Conservation (phyloP, 2,113 vertebrate species). For the Hoplias malabaricus region DNA sequence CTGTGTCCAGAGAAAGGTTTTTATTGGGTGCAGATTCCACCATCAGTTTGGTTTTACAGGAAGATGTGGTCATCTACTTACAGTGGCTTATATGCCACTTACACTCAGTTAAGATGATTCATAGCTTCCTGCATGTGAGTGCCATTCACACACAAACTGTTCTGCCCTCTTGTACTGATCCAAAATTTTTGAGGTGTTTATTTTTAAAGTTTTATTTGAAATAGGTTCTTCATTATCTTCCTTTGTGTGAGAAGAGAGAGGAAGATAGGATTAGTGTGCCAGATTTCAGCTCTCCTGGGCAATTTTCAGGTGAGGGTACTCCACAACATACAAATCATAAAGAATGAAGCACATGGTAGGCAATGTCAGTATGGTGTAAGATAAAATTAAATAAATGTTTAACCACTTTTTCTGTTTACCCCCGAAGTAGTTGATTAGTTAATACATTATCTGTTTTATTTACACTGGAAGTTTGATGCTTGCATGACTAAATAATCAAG, state of each 20-base stretch:
- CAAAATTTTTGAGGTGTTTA: background rate
- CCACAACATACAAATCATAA: background rate
- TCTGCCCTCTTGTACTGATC: background rate
- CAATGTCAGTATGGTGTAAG: background rate
- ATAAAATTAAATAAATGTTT: background rate
- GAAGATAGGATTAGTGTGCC: conserved; percentile 29
- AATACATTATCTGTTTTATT: too few species aligned
- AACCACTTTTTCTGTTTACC: too few species aligned
- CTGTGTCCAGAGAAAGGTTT: conserved; percentile 65
- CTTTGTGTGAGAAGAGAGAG: conserved; percentile 61
- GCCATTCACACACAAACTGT: background rate
- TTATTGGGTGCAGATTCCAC: conserved; percentile 63
- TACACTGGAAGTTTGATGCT: too few species aligned
- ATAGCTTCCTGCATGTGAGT: conserved; percentile 71
- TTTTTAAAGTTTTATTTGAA: background rate
- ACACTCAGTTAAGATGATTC: conserved; percentile 67
- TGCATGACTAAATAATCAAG: too few species aligned
- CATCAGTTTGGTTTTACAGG: conserved; percentile 58
- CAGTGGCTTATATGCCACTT: conserved; percentile 75
- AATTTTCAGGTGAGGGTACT: conserved; percentile 23
- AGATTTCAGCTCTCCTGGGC: conserved; percentile 16
- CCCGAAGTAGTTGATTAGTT: too few species aligned
- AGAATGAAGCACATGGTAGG: background rate
- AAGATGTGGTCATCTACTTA: conserved; percentile 72
- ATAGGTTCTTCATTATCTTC: conserved; percentile 74